Evolutionary conservation across 2,888 invertebrate species (phyloP), one percentile per base, ranked within the genome.

Genomic region (Pseudanteris insignis): DNA sequence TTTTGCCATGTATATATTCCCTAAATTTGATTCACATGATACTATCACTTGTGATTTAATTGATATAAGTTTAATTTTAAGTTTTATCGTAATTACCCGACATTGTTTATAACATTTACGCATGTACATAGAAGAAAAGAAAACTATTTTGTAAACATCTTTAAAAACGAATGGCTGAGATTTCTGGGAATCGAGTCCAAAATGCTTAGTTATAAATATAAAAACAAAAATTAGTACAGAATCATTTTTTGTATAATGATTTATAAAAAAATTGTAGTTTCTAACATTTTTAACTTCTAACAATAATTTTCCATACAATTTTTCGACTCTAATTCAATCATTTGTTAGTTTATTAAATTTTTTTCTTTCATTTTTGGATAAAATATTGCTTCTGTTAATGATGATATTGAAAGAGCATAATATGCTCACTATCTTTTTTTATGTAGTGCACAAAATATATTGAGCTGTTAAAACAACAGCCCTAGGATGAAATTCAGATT

Each of bases 401-500:
- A 59, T 29, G 41, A 59, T 46, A 53, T 41, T 53, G 53, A 53
- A 60, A 59, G 51, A 40, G 58, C 46, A 46, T n/a, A 24, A 46
- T 32, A 9, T 30, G 43, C 40, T 53, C 46, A 25, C 53, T 60
- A 51, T 40, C 44, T 21, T 46, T 38, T 60, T 21, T 54, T 34
- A 38, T 29, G 43, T 46, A 30, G 61, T 61, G 61, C 54, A 61
- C 50, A 61, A 63, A 57, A 63, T 63, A 57, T 62, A 55, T 47
- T 11, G 30, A 32, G n/a, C 14, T 18, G 9, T 21, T 6, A 5
- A 12, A 37, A 15, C 8, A n/a, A 32, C 32, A 12, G 32, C 28
- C 41, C 48, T 25, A 4, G 41, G 57, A 43, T 57, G 41, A 57
- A 53, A 53, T 57, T 61, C 51, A 51, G 57, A 50, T 58, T 50